Percentiles rank a stretch among this genome's conserved stretches.
Conservation (phyloP, 2,797 vertebrate genomes). For the Huso huso region DNA sequence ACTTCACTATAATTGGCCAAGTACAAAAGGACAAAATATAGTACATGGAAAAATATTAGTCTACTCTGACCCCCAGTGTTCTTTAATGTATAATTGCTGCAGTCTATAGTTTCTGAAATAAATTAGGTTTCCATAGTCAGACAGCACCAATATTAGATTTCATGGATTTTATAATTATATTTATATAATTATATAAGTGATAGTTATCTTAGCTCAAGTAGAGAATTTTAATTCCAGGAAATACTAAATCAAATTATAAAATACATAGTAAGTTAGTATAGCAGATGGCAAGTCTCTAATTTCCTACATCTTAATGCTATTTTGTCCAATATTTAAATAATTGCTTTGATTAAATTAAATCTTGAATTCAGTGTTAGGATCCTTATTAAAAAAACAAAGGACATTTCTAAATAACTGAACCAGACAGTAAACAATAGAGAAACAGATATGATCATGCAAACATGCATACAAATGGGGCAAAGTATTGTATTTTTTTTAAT, state of each 20-base stretch:
- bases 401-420: not conserved
- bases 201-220: not conserved
- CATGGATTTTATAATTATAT: slow-evolving; percentile 23
- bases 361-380: not conserved
- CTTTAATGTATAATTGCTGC: slow-evolving; percentile 28
- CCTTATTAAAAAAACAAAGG: not conserved
- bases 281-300: not conserved
- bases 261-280: not conserved
- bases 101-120: slow-evolving; percentile 32
- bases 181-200: not conserved
- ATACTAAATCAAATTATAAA: not conserved
- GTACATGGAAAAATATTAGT: not conserved
- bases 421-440: no score
- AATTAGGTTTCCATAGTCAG: slow-evolving; percentile 29
- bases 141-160: slow-evolving; percentile 31
- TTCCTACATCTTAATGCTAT: not conserved
- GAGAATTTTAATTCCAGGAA: not conserved
- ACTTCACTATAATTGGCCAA: no score
- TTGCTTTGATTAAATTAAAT: not conserved
- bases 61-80: slow-evolving; percentile 22
- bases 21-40: no score
- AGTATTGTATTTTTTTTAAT: no score
- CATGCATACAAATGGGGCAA: no score
- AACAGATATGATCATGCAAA: no score
- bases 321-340: not conserved